Evolutionary conservation across 1,140 invertebrate species (phyloP).

Genomic region (Camponotus vicinus): DNA sequence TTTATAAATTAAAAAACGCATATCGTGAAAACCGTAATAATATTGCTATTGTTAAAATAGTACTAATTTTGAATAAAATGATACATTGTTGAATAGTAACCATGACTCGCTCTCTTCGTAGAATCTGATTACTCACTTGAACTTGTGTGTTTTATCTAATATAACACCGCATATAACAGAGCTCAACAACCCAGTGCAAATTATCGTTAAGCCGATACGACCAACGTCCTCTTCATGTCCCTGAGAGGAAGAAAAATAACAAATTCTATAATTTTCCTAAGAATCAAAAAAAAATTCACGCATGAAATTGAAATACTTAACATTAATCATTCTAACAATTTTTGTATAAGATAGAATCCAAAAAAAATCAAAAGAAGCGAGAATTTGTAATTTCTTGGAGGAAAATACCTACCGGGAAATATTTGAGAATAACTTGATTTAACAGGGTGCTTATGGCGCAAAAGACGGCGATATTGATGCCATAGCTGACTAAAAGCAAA

Average conservation of each 20-base stretch:
- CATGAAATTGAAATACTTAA: background rate
- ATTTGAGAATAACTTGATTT: constrained; percentile 93
- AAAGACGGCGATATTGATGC: constrained; percentile 97
- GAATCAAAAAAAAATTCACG: background rate
- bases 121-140: constrained; percentile 89
- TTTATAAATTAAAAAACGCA: no score
- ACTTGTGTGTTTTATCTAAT: constrained; percentile 94
- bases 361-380: constrained; percentile 1
- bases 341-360: background rate
- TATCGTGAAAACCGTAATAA: background rate
- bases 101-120: background rate
- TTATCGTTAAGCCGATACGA: constrained; percentile 95
- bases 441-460: constrained; percentile 97
- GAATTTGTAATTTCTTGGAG: background rate
- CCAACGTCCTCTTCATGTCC: constrained; percentile 91
- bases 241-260: constrained; percentile 85
- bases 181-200: constrained; percentile 95
- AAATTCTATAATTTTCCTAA: background rate
- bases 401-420: constrained; percentile 90
- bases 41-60: background rate
- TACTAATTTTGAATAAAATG: no score
- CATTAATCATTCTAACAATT: background rate
- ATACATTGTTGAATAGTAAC: background rate
- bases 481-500: constrained; percentile 94
- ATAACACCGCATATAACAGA: constrained; percentile 95